Evolutionary conservation across 2,888 invertebrate species (phyloP).

Genomic region (Eurytoma californica): DNA sequence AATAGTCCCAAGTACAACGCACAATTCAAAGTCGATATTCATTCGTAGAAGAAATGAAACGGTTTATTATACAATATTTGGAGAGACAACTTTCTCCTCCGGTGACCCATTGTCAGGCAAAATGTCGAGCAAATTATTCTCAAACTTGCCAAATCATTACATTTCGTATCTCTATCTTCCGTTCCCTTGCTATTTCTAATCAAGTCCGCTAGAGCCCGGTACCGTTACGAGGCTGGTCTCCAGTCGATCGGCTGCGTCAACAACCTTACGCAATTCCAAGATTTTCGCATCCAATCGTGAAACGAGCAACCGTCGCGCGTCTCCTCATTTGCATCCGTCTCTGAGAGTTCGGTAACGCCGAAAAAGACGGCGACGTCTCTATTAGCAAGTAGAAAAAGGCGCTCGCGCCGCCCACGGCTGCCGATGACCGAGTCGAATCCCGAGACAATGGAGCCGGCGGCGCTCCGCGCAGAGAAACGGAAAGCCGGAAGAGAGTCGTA

Average conservation of each 20-base stretch:
- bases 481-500: no score
- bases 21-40: neutral
- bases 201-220: constrained; percentile 6
- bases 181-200: constrained; percentile 20
- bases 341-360: neutral
- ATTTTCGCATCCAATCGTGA: constrained; percentile 48
- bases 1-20: neutral
- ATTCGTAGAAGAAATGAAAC: constrained; percentile 32
- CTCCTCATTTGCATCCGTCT: neutral
- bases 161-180: constrained; percentile 7
- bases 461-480: neutral
- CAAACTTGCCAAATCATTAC: constrained; percentile 34
- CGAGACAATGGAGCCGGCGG: neutral
- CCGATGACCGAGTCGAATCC: no score
- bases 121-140: constrained; percentile 5
- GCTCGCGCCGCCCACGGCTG: no score
- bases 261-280: constrained; percentile 58
- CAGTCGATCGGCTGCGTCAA: constrained; percentile 51
- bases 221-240: neutral
- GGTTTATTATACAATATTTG: constrained; percentile 37
- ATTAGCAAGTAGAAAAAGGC: neutral
- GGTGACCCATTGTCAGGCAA: constrained; percentile 24
- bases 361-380: neutral
- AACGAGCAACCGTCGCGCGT: constrained; percentile 5
- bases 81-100: constrained; percentile 42